Evolutionary conservation across 2,113 vertebrate species (phyloP).

Genomic region (Tachuris rubrigastra): DNA sequence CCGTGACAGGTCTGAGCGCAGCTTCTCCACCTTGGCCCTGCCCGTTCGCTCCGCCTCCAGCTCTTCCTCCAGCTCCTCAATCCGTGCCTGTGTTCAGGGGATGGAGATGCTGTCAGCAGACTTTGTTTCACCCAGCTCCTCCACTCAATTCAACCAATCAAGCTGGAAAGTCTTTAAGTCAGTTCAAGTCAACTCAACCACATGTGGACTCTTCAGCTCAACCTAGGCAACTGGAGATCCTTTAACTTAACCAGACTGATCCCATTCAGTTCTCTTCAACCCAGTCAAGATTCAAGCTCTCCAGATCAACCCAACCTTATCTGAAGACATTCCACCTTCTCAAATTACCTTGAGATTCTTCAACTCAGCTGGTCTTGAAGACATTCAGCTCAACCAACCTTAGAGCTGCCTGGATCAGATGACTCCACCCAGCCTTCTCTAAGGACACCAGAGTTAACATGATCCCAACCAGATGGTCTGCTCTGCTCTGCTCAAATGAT

Average conservation of each 20-base stretch:
- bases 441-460: background rate
- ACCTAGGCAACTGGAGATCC: background rate
- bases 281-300: too few relatives aligned
- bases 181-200: background rate
- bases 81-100: constrained; percentile 63
- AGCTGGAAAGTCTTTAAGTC: background rate
- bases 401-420: background rate
- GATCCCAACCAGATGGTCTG: background rate
- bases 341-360: background rate
- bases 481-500: background rate
- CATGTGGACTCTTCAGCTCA: background rate
- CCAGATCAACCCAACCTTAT: background rate
- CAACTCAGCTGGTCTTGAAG: background rate
- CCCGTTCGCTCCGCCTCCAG: constrained; percentile 81
- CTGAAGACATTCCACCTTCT: background rate
- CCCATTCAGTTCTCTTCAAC: background rate
- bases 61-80: constrained; percentile 87
- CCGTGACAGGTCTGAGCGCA: constrained; percentile 82
- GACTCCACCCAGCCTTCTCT: background rate
- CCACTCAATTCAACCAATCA: background rate
- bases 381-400: background rate
- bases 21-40: constrained; percentile 84
- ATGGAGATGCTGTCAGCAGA: background rate
- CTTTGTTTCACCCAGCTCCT: background rate
- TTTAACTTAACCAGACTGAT: background rate